Conservation (phyloP, 2,797 vertebrate species). For the Poeciliopsis turneri region DNA sequence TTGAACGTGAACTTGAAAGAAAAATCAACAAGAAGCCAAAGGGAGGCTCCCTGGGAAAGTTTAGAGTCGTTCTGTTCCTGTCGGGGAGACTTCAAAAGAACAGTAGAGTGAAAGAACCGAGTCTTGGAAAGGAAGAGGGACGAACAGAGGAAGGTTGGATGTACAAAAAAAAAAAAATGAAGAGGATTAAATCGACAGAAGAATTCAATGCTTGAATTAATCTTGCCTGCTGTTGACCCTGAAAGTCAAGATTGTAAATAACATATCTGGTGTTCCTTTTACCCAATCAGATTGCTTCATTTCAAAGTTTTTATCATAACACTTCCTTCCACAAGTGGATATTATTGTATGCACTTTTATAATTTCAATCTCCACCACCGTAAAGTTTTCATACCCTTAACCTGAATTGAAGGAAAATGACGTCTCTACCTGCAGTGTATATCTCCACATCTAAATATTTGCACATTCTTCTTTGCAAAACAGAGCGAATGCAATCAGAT, state of each 20-base stretch:
- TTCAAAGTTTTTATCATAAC: neutral
- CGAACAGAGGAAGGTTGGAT: conserved; percentile 48
- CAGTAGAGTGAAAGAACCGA: conserved; percentile 42
- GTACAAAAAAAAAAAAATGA: conserved; percentile 27
- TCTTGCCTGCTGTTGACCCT: conserved; percentile 71
- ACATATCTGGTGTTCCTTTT: neutral
- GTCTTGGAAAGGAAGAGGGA: conserved; percentile 51
- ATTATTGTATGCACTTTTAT: neutral
- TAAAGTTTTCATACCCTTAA: neutral
- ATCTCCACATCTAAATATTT: neutral
- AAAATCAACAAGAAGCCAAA: conserved; percentile 74
- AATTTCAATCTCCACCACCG: neutral
- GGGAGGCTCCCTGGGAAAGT: conserved; percentile 74
- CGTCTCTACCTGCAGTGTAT: neutral
- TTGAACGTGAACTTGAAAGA: conserved; percentile 81
- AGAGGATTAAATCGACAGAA: conserved; percentile 28
- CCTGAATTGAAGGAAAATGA: neutral
- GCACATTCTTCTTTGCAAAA: neutral
- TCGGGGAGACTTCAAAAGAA: conserved; percentile 82
- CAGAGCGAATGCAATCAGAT: too few species aligned
- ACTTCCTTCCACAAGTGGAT: neutral
- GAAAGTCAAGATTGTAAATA: conserved; percentile 5
- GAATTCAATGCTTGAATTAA: conserved; percentile 78
- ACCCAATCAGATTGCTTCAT: neutral
- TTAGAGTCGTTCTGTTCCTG: conserved; percentile 68